A percentile compares a stretch with the other conserved stretches of the same genome.
phyloP scores from a whole-genome alignment of 2,888 invertebrate species.

The Merodon equestris region DNA sequence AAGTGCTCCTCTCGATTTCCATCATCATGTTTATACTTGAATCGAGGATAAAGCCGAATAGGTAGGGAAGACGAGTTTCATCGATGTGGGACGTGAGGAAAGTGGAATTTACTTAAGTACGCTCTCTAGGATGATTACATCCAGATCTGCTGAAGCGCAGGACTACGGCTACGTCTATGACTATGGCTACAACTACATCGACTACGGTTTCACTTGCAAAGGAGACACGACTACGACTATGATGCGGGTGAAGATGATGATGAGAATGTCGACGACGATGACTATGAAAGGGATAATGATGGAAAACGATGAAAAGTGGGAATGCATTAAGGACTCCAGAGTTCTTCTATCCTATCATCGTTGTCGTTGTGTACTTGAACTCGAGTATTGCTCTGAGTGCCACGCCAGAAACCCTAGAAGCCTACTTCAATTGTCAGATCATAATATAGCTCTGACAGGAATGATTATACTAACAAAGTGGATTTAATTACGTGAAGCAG shows the following conservation, averaged over 20 bases:
- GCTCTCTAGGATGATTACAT: constrained; percentile 46
- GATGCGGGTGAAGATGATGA: constrained; percentile 16
- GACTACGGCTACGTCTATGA: constrained; percentile 6
- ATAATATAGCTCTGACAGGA: constrained; percentile 62
- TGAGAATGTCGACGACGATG: constrained; percentile 33
- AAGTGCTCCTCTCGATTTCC: constrained; percentile 67
- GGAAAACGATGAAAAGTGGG: constrained; percentile 44
- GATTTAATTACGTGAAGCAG: constrained; percentile 67
- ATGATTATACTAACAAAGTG: constrained; percentile 68
- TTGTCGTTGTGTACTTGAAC: constrained; percentile 54
- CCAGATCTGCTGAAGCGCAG: constrained; percentile 1
- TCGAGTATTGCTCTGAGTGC: constrained; percentile 55
- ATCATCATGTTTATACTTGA: constrained; percentile 61
- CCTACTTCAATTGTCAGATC: constrained; percentile 65
- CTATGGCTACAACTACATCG: constrained; percentile 13
- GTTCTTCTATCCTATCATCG: constrained; percentile 17
- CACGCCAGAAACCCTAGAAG: constrained; percentile 56
- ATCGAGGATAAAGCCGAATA: constrained; percentile 12
- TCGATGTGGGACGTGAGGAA: constrained; percentile 1
- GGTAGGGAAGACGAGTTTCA: not conserved
- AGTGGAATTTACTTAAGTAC: constrained; percentile 23
- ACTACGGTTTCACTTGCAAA: not conserved
- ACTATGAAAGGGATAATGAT: constrained; percentile 42
- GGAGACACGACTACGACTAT: not conserved
- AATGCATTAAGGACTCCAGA: constrained; percentile 54